These are phyloP conservation scores for Apaloderma vittatum DNA, from an alignment of 2,113 vertebrate genomes.

Conservation along the genomic window DNA sequence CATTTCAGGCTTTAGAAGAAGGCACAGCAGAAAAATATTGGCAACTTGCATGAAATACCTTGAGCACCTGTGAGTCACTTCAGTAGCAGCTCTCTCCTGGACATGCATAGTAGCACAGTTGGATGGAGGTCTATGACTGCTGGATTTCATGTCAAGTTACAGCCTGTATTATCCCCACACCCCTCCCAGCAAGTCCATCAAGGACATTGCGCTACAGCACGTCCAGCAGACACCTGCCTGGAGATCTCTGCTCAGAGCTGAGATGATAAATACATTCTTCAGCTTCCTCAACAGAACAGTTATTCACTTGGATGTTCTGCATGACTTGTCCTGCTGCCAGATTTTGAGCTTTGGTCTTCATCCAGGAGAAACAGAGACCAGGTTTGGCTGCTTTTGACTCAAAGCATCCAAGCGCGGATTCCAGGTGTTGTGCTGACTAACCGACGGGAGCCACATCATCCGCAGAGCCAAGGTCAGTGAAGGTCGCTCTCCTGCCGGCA, in stretches of 20 bases:
- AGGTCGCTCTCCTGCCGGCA: fast-evolving
- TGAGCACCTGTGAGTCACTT: neutral
- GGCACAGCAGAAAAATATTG: neutral
- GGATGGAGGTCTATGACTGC: neutral
- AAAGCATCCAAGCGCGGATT: neutral
- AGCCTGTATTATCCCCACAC: neutral
- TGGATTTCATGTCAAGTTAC: neutral
- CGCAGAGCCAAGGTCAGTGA: neutral
- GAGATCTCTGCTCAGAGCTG: neutral
- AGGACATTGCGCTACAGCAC: neutral
- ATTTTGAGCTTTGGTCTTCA: slow-evolving; percentile 22
- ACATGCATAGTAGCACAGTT: neutral
- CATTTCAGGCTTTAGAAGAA: too few species aligned
- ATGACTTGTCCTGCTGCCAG: slow-evolving; percentile 37
- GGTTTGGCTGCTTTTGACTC: neutral
- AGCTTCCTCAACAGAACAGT: neutral
- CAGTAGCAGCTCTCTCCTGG: neutral
- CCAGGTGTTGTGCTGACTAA: slow-evolving; percentile 29
- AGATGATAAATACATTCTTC: slow-evolving; percentile 6
- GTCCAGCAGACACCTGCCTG: slow-evolving; percentile 10
- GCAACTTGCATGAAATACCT: neutral
- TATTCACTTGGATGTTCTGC: slow-evolving; percentile 12
- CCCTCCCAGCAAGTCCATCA: neutral
- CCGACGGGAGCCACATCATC: neutral
- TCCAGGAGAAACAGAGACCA: slow-evolving; percentile 37